Conservation (phyloP, 1,140 invertebrate species). For the Lerema accius region DNA sequence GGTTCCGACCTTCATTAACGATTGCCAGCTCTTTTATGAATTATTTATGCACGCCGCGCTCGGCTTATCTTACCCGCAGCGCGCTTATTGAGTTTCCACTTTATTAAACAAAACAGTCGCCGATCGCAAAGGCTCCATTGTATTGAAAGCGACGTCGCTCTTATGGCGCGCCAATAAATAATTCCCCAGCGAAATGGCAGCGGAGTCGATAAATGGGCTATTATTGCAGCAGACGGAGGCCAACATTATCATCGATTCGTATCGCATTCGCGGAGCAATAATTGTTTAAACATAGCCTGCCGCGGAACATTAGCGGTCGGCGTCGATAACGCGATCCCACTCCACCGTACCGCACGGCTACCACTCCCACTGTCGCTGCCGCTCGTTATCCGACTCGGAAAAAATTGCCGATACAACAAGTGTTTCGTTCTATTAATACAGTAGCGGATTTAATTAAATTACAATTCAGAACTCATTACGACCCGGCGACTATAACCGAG, state of each 20-base stretch:
- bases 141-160: constrained; percentile 67
- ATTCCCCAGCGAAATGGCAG: constrained; percentile 71
- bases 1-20: constrained; percentile 71
- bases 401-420: constrained; percentile 45
- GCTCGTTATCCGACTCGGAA: constrained; percentile 47
- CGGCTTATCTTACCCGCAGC: constrained; percentile 63
- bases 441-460: constrained; percentile 44
- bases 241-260: constrained; percentile 76
- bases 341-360: constrained; percentile 33
- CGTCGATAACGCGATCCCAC: constrained; percentile 60
- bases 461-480: constrained; percentile 31
- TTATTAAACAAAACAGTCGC: constrained; percentile 72
- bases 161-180: constrained; percentile 73
- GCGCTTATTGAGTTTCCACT: constrained; percentile 67
- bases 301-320: constrained; percentile 63
- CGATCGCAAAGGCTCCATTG: constrained; percentile 61
- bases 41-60: constrained; percentile 72
- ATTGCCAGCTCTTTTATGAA: constrained; percentile 72
- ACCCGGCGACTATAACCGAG: constrained; percentile 46
- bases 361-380: constrained; percentile 37
- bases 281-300: constrained; percentile 76
- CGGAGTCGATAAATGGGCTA: constrained; percentile 75
- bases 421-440: constrained; percentile 25
- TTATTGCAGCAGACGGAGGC: constrained; percentile 74
- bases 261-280: constrained; percentile 70